Base-by-base conservation (phyloP, 2,888 invertebrate genomes). In the Alloscopus bannaensis region DNA sequence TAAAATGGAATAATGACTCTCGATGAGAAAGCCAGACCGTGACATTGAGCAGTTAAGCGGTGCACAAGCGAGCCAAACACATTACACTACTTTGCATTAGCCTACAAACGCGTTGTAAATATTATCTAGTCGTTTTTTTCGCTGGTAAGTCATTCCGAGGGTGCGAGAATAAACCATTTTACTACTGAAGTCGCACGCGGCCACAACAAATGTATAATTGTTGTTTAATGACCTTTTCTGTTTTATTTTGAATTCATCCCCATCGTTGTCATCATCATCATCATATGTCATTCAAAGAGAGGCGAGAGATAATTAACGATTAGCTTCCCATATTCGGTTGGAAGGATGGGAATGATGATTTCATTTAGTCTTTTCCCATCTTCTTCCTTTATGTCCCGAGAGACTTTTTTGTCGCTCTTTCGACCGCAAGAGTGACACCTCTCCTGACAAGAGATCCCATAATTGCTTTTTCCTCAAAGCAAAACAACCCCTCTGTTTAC, bases 1-100 rank as follows among this genome's bases (percentile, higher is more conserved):
- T 31, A 45, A 75, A 75, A 75, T 75, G 55, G 66, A 75, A 66
- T 75, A 75, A 75, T 64, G 75, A 65, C 45, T 59, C 66, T 66
- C 26, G 75, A 75, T 75, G 75, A 66, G 75, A 75, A 75, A 75
- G 66, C 60, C 75, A 75, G 75, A 40, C 75, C 75, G 20, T 75
- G 75, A 75, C 75, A 75, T 66, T 73, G 47, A 73, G 57, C 45
- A 45, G 13, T 50, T 18, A 42, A 42, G 42, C 13, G 18, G 42
- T n/a, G n/a, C n/a, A n/a, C n/a, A n/a, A n/a, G n/a, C n/a, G n/a
- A n/a, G n/a, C n/a, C n/a, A n/a, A n/a, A n/a, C n/a, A 45, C 45
- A 16, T 36, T 36, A n/a, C 3, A 45, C n/a, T 4, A 47, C 47
- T 47, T 47, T n/a, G n/a, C 20, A 22, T n/a, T n/a, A n/a, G n/a